phyloP scores from a whole-genome alignment of 2,888 invertebrate genomes.

The Acrobasis suavella region DNA sequence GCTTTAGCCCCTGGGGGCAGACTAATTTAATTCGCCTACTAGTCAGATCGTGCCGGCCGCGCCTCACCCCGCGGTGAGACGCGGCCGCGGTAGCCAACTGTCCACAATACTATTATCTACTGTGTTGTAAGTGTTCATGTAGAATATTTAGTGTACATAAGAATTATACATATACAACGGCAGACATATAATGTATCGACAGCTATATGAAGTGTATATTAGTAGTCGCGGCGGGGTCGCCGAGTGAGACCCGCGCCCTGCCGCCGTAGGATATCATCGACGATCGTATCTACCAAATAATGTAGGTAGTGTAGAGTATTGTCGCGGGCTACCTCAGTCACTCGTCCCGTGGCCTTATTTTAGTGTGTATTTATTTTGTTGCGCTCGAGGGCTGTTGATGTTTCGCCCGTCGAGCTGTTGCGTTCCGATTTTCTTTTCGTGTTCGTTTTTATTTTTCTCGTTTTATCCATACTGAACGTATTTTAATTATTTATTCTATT shows the following conservation, averaged over 20 bases:
- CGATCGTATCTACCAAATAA: constrained; percentile 53
- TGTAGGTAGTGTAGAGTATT: constrained; percentile 62
- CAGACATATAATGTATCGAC: constrained; percentile 58
- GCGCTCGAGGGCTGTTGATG: constrained; percentile 77
- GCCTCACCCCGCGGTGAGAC: constrained; percentile 50
- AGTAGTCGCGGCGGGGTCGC: constrained; percentile 36
- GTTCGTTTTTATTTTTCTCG: constrained; percentile 69
- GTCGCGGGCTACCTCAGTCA: constrained; percentile 80
- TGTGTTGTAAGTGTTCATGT: constrained; percentile 79
- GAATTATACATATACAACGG: constrained; percentile 70
- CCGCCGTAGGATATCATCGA: constrained; percentile 35
- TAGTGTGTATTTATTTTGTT: constrained; percentile 79
- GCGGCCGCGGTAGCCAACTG: constrained; percentile 68
- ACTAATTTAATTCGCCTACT: constrained; percentile 73
- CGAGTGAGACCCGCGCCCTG: constrained; percentile 41
- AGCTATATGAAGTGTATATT: constrained; percentile 47
- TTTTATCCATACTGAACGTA: constrained; percentile 70
- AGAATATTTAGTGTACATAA: constrained; percentile 75
- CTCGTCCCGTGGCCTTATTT: constrained; percentile 76
- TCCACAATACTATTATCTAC: constrained; percentile 73
- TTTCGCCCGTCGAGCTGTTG: constrained; percentile 74
- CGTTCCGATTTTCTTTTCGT: constrained; percentile 76
- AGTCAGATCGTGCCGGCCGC: constrained; percentile 71
- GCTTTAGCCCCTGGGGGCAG: constrained; percentile 57
- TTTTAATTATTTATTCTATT: constrained; percentile 78